phyloP scores from a whole-genome alignment of 2,113 vertebrate genomes.

The Aptenodytes forsteri region DNA sequence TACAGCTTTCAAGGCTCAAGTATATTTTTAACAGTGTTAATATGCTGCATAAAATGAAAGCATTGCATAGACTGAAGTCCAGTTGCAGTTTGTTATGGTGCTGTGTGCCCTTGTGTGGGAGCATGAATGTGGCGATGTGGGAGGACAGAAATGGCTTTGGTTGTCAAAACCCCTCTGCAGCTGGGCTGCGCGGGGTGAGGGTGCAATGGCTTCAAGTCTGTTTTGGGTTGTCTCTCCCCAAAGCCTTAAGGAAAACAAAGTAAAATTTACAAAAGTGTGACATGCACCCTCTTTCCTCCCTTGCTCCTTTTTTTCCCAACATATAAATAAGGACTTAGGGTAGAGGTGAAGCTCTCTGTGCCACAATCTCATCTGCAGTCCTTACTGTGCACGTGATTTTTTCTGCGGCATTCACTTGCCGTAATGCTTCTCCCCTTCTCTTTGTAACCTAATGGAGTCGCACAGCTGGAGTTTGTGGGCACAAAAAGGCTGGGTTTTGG shows the following conservation, averaged over 20 bases:
- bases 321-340: background rate
- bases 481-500: background rate
- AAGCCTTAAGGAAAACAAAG: background rate
- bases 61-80: background rate
- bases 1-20: background rate
- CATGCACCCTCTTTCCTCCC: background rate
- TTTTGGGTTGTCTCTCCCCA: fast-evolving
- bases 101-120: background rate
- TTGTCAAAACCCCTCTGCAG: background rate
- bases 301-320: background rate
- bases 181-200: background rate
- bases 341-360: background rate
- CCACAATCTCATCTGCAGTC: background rate
- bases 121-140: background rate
- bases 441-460: background rate
- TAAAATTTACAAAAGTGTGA: background rate
- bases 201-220: background rate
- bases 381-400: background rate
- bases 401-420: background rate
- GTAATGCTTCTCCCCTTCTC: background rate
- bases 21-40: background rate
- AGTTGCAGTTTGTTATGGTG: fast-evolving
- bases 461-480: background rate
- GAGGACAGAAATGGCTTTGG: background rate
- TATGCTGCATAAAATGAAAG: background rate